Percentiles rank a stretch among this genome's conserved stretches.
These are phyloP conservation scores for Papilio polyxenes DNA, from an alignment of 1,140 invertebrate genomes.

Conservation along the genomic window DNA sequence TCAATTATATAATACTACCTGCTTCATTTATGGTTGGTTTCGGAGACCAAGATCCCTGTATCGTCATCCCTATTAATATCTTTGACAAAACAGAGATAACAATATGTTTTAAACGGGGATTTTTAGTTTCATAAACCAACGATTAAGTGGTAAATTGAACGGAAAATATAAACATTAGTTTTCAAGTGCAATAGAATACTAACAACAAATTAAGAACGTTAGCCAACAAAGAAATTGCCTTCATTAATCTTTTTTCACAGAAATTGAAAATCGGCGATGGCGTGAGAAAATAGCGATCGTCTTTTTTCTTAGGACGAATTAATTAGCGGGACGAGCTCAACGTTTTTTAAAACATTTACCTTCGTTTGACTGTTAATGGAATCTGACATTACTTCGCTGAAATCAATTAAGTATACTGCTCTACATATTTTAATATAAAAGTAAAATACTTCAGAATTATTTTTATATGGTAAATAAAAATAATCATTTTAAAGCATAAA, in stretches of 20 bases:
- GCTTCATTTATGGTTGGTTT: background rate
- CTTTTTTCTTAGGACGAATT: constrained; percentile 53
- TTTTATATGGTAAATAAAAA: no score
- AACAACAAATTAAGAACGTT: constrained; percentile 45
- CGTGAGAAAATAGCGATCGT: constrained; percentile 50
- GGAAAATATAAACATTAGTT: background rate
- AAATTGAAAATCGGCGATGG: constrained; percentile 60
- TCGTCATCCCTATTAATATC: no score
- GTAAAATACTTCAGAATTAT: no score
- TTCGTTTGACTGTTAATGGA: constrained; percentile 45
- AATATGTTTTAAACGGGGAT: no score
- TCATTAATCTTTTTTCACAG: constrained; percentile 58
- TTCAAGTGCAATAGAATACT: constrained; percentile 34
- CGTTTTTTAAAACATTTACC: constrained; percentile 35
- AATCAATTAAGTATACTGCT: background rate
- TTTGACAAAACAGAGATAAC: no score
- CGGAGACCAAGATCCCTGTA: no score
- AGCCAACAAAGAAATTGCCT: constrained; percentile 44
- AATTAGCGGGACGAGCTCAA: constrained; percentile 49
- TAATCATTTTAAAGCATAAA: no score
- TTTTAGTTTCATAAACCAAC: no score
- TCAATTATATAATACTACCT: background rate
- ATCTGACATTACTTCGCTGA: constrained; percentile 40
- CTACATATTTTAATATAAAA: background rate
- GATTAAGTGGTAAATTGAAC: no score